A percentile compares a stretch with the other conserved stretches of the same genome.
These are phyloP conservation scores for Pelodytes ibericus DNA, from an alignment of 2,797 vertebrate species.

Conservation along the genomic window DNA sequence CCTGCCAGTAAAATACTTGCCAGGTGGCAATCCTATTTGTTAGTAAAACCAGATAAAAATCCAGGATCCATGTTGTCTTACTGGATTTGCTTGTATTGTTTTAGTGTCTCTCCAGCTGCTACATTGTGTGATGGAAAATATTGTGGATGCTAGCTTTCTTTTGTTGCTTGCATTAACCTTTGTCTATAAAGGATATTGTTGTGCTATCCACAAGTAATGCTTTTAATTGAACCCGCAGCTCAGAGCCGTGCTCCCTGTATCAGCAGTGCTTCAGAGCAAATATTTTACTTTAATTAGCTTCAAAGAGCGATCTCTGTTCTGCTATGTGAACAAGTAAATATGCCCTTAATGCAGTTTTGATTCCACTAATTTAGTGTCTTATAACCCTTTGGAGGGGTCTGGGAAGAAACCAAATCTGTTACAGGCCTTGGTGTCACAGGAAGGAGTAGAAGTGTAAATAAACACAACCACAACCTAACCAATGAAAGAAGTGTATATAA, in stretches of 20 bases:
- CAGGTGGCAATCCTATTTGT: no score
- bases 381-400: conserved; percentile 37
- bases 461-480: background rate
- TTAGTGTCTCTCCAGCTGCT: conserved; percentile 18
- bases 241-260: conserved; percentile 21
- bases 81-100: background rate
- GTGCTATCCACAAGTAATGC: conserved; percentile 43
- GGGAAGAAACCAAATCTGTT: conserved; percentile 41
- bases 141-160: conserved; percentile 16
- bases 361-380: conserved; percentile 54
- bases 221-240: conserved; percentile 45
- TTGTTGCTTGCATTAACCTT: conserved; percentile 39
- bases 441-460: conserved; percentile 40
- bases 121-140: background rate
- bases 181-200: conserved; percentile 36
- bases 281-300: conserved; percentile 58
- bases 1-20: no score
- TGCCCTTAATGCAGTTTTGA: conserved; percentile 55
- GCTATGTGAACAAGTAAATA: conserved; percentile 57
- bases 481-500: background rate
- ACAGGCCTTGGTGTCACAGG: conserved; percentile 15
- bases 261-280: conserved; percentile 37
- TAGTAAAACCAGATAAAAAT: no score
- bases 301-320: conserved; percentile 57
- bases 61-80: background rate